Evolutionary conservation across 2,797 vertebrate genomes (phyloP).

Genomic region (Sebastiscus tertius): DNA sequence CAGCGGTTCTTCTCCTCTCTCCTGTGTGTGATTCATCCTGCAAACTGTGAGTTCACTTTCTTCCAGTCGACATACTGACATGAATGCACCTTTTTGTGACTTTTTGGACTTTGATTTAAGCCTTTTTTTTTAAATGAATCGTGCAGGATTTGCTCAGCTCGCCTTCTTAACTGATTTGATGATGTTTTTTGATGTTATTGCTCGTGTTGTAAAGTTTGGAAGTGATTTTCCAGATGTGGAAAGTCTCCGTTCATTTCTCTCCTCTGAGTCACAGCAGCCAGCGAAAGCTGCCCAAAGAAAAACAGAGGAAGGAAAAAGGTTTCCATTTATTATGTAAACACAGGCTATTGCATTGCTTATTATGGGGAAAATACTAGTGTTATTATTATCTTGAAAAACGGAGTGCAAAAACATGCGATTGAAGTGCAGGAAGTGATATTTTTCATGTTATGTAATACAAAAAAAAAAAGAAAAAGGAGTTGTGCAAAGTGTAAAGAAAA

Average conservation of each 20-base stretch:
- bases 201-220: neutral
- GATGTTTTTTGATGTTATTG: neutral
- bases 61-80: neutral
- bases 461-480: neutral
- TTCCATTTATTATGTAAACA: neutral
- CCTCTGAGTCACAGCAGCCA: conserved; percentile 4
- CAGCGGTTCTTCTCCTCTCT: conserved; percentile 26
- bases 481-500: neutral
- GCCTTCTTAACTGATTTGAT: no score
- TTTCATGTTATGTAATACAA: conserved; percentile 28
- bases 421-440: conserved; percentile 8
- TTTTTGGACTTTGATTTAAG: neutral
- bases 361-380: neutral
- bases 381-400: neutral
- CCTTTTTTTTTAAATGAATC: neutral
- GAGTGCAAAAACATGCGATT: neutral
- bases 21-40: conserved; percentile 24
- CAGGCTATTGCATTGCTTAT: neutral
- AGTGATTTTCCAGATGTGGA: conserved; percentile 47
- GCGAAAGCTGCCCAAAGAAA: neutral
- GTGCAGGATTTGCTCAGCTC: neutral
- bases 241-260: conserved; percentile 7
- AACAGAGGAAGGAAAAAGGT: neutral
- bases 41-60: conserved; percentile 63
- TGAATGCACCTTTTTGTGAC: neutral